Base-by-base conservation (phyloP, 2,113 vertebrate genomes). In the Shinisaurus crocodilurus region DNA sequence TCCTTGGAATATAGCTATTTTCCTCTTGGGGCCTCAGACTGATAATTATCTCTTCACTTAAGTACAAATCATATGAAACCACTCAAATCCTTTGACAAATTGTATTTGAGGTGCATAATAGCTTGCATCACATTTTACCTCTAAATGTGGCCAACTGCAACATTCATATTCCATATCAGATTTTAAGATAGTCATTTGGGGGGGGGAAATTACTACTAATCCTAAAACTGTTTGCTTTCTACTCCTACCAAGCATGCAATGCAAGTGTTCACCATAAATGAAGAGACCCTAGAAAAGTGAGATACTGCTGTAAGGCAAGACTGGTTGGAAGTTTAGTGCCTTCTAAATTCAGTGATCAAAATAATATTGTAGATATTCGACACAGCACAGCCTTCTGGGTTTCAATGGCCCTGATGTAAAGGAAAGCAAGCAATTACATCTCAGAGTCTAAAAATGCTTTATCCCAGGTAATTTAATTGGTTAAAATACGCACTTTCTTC, bases 391-490 rank as follows among this genome's bases (percentile, higher is more conserved):
- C 40, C 15, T 76, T 54, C 40, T 83, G 40, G 37, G 37, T 48
- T 76, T 86, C n/a, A 70, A 43, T 70, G 48, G 50, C 65, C 48
- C 65, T 27, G 5, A 70, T 76, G 65, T 18, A 86, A 90, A 86
- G 23, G 65, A 80, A 90, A 90, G 60, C 83, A 85, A 86, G 65
- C 43, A 57, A 86, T 43, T 85, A 67, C 57, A 85, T 16, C 82
- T 70, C 75, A 86, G 82, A 85, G 89, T 70, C 89, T 79, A 86
- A 90, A 86, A 90, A 63, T 50, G 74, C 60, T 90, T 90, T 90
- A 90, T 90, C 85, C 63, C 74, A 50, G 43, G 74, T 77, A 48
- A 67, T 69, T 90, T 69, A 60, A 70, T 63, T 57, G 45, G 45
- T 57, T 77, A 77, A 90, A 85, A 86, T 70, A 79, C 27, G 75